These are phyloP conservation scores for Oikopleura albicans DNA, from an alignment of 23 tunicate genomes.

Conservation along the genomic window DNA sequence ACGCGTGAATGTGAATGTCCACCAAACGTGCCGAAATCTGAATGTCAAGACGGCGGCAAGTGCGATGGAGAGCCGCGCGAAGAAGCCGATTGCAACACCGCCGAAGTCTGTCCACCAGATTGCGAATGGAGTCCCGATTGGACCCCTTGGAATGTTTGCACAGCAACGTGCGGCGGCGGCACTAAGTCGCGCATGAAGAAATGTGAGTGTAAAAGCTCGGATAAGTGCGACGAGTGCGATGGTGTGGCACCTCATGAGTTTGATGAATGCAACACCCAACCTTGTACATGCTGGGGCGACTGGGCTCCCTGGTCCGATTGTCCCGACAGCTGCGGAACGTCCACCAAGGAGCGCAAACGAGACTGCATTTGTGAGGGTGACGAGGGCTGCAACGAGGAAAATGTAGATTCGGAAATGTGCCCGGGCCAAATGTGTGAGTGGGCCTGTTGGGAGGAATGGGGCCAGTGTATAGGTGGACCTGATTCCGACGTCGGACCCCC, in stretches of 20 bases:
- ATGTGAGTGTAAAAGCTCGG: conserved; percentile 6
- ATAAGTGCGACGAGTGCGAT: conserved; percentile 7
- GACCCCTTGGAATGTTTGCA: background rate
- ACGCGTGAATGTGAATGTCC: background rate
- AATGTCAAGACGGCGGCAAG: background rate
- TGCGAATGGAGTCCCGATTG: background rate
- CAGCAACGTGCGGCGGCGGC: background rate
- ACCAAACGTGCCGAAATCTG: background rate
- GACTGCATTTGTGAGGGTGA: background rate
- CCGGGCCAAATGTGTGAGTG: background rate
- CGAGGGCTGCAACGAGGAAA: background rate
- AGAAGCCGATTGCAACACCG: background rate
- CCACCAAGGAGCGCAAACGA: background rate
- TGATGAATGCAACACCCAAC: background rate
- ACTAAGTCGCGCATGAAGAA: background rate
- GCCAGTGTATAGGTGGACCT: background rate
- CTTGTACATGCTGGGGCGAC: background rate
- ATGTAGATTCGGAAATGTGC: background rate
- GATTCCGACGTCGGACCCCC: background rate
- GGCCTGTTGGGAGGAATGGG: background rate
- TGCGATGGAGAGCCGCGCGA: background rate
- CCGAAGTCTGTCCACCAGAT: background rate
- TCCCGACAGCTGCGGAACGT: background rate
- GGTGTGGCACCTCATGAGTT: background rate
- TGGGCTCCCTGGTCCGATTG: conserved; percentile 4